phyloP scores from a whole-genome alignment of 1,140 invertebrate species.

The Nebria ingens region DNA sequence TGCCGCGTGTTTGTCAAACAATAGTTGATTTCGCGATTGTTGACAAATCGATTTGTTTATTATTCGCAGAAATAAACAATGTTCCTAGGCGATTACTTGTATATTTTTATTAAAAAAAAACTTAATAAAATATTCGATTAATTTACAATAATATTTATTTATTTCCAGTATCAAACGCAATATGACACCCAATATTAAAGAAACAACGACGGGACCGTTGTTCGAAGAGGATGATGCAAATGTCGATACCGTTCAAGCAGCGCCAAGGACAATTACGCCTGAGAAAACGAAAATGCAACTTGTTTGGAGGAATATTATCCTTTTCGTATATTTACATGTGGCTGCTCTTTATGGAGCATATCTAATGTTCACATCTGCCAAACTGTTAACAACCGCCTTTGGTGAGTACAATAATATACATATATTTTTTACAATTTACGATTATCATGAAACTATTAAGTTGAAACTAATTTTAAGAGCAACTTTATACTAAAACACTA shows the following conservation, averaged over 20 bases:
- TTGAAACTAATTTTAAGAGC: no score
- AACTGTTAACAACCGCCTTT: slow-evolving; percentile 62
- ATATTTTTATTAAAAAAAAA: no score
- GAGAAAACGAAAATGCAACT: slow-evolving; percentile 46
- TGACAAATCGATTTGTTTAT: no score
- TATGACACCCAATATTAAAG: slow-evolving; percentile 52
- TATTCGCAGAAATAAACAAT: no score
- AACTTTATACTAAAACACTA: no score
- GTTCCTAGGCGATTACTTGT: no score
- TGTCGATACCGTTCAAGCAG: slow-evolving; percentile 40
- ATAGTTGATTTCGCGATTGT: no score
- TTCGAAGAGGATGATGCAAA: slow-evolving; percentile 52
- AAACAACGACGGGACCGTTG: slow-evolving; percentile 47
- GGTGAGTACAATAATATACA: no score
- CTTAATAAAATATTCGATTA: no score
- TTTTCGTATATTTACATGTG: slow-evolving; percentile 78
- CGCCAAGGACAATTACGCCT: slow-evolving; percentile 34
- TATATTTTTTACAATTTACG: no score
- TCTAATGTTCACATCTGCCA: slow-evolving; percentile 66
- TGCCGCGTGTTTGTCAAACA: no score
- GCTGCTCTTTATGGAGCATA: slow-evolving; percentile 78
- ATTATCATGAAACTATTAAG: no score
- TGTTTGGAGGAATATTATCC: slow-evolving; percentile 87
- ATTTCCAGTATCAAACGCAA: slow-evolving; percentile 4
- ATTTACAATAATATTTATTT: background rate